phyloP scores from a whole-genome alignment of 2,888 invertebrate species.

The Argynnis bischoffii region DNA sequence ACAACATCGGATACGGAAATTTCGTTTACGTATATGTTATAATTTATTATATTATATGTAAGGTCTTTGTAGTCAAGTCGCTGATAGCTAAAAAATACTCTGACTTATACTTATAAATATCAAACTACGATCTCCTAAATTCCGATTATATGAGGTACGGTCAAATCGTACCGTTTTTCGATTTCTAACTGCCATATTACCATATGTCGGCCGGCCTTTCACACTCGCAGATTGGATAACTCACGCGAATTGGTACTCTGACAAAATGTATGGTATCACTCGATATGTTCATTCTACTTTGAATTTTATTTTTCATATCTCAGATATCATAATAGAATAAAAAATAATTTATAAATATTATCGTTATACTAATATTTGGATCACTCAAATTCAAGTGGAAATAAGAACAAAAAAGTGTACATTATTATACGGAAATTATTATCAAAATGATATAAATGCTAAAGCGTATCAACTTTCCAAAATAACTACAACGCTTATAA shows the following conservation, averaged over 20 bases:
- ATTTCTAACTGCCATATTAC: constrained; percentile 74
- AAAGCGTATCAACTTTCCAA: no score
- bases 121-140: constrained; percentile 1
- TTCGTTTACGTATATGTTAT: no score
- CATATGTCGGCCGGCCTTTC: constrained; percentile 72
- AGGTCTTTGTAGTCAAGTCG: no score
- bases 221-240: constrained; percentile 66
- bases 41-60: no score
- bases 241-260: constrained; percentile 49
- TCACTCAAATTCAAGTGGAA: background rate
- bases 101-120: no score
- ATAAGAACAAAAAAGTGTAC: no score
- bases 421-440: no score
- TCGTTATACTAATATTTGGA: background rate
- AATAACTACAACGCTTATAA: no score
- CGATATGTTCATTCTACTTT: background rate
- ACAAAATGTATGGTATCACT: constrained; percentile 8
- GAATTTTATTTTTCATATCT: constrained; percentile 2
- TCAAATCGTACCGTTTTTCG: constrained; percentile 54
- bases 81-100: no score
- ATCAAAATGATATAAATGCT: no score
- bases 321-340: background rate
- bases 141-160: constrained; percentile 40
- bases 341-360: background rate
- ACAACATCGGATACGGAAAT: no score